Conservation (phyloP, 2,888 invertebrate genomes). For the Heteromurus nitidus region DNA sequence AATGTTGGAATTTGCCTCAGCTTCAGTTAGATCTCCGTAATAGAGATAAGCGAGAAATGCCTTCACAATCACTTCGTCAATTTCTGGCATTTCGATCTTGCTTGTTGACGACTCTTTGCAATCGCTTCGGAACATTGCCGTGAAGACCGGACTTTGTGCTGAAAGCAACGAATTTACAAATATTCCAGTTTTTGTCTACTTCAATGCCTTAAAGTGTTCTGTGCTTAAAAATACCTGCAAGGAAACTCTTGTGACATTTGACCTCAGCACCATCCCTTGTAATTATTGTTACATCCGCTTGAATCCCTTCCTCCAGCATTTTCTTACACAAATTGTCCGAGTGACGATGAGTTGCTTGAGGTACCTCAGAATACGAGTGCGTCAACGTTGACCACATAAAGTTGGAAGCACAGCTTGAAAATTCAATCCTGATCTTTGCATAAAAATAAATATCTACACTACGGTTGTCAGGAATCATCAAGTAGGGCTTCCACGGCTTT, state of each 20-base stretch:
- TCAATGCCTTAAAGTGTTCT: not conserved
- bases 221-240: not conserved
- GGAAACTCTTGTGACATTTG: not conserved
- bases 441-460: no score
- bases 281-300: no score
- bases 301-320: no score
- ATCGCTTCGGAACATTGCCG: not conserved
- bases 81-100: not conserved
- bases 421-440: no score
- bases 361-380: no score
- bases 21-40: not conserved
- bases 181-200: not conserved
- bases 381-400: no score
- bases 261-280: no score
- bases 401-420: no score
- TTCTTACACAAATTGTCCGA: no score
- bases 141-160: not conserved
- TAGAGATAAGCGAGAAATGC: not conserved
- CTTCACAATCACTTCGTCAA: not conserved
- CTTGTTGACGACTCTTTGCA: not conserved
- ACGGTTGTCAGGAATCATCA: no score
- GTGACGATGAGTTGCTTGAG: no score
- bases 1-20: not conserved
- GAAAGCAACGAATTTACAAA: not conserved
- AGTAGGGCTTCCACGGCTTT: no score